phyloP scores from a whole-genome alignment of 1,140 invertebrate genomes.

The Wiebesia pumilae region DNA sequence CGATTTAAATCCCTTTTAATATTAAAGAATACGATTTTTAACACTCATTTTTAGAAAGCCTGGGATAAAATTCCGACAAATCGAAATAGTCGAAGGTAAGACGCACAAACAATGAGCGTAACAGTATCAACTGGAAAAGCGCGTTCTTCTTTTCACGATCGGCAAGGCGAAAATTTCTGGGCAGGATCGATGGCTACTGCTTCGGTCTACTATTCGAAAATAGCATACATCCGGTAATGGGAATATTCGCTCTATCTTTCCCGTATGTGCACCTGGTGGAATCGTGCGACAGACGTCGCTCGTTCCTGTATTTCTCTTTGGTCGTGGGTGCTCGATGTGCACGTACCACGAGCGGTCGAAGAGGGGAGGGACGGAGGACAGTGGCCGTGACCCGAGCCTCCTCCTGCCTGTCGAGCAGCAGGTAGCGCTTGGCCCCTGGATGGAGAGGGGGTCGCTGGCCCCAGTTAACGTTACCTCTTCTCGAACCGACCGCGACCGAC shows the following conservation, averaged over 20 bases:
- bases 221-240: neutral
- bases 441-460: slow-evolving; percentile 69
- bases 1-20: too few species aligned
- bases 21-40: too few species aligned
- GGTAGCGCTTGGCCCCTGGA: slow-evolving; percentile 50
- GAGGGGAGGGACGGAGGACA: slow-evolving; percentile 63
- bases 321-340: slow-evolving; percentile 9
- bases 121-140: neutral
- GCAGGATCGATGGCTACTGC: neutral
- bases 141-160: neutral
- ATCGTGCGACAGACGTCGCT: neutral
- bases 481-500: neutral
- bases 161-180: neutral
- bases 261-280: neutral
- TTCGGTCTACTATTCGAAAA: neutral
- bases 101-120: too few species aligned
- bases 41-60: too few species aligned
- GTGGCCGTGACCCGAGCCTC: slow-evolving; percentile 71
- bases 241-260: neutral
- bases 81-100: too few species aligned
- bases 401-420: slow-evolving; percentile 22
- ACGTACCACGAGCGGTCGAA: neutral
- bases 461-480: slow-evolving; percentile 53
- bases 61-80: too few species aligned
- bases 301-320: slow-evolving; percentile 17